These are phyloP conservation scores for Pseudochirops cupreus DNA, from an alignment of 2,797 vertebrate species.

Conservation along the genomic window DNA sequence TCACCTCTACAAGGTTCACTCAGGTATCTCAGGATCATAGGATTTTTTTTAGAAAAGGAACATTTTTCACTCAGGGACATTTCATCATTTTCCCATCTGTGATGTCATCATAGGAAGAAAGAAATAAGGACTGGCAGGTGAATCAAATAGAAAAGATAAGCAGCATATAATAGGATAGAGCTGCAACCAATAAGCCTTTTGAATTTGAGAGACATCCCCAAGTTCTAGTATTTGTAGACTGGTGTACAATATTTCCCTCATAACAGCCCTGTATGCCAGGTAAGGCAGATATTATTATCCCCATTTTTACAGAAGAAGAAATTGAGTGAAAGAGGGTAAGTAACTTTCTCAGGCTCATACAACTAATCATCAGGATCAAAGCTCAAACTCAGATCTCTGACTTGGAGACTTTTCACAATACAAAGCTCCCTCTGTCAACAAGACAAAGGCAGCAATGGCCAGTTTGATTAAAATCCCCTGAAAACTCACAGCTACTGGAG, in stretches of 20 bases:
- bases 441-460: constrained; percentile 53
- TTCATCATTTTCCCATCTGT: background rate
- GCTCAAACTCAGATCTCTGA: background rate
- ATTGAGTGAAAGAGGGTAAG: background rate
- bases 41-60: background rate
- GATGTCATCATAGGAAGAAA: background rate
- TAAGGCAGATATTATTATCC: background rate
- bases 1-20: background rate
- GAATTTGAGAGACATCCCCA: background rate
- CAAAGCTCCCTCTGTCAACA: constrained; percentile 25
- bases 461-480: constrained; percentile 47
- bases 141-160: background rate
- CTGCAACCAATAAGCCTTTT: background rate
- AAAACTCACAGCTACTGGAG: constrained; percentile 50
- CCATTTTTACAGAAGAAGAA: background rate
- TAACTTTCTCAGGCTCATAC: background rate
- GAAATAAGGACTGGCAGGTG: background rate
- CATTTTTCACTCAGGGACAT: background rate
- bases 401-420: background rate
- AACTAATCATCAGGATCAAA: background rate
- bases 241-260: background rate
- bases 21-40: background rate
- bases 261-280: background rate
- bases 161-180: background rate
- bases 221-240: background rate